A percentile compares a stretch with the other conserved stretches of the same genome.
Evolutionary conservation across 2,797 vertebrate species (phyloP).

Genomic region (Mus spretus): DNA sequence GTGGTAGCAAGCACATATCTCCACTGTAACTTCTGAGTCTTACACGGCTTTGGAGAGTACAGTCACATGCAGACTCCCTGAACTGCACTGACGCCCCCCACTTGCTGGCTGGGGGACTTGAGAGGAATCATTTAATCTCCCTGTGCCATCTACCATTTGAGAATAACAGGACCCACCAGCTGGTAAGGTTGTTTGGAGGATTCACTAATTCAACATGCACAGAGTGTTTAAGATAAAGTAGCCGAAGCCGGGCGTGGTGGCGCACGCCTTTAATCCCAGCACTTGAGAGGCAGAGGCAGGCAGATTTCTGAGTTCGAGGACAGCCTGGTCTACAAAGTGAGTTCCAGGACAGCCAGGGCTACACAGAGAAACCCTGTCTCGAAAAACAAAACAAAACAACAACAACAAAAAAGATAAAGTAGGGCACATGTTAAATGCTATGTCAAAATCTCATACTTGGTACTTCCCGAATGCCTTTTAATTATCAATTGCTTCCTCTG

Average conservation of each 20-base stretch:
- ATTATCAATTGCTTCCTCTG: constrained; percentile 44
- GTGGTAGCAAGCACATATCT: background rate
- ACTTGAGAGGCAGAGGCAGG: too few relatives aligned
- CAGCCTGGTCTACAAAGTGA: too few relatives aligned
- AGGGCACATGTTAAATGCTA: constrained; percentile 28
- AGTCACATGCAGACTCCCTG: background rate
- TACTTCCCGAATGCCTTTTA: constrained; percentile 39
- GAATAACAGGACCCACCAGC: background rate
- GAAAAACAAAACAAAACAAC: too few relatives aligned
- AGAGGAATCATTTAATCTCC: background rate
- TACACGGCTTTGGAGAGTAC: background rate
- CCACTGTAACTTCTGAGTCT: background rate
- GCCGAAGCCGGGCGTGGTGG: too few relatives aligned
- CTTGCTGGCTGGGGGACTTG: background rate
- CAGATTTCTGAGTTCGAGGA: too few relatives aligned
- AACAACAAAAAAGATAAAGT: background rate
- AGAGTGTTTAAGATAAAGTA: background rate
- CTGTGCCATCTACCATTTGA: constrained; percentile 15
- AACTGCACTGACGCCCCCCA: background rate
- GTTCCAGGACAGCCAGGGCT: too few relatives aligned
- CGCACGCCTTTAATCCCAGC: too few relatives aligned
- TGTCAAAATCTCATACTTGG: constrained; percentile 8
- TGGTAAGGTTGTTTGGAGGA: background rate
- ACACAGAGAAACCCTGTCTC: too few relatives aligned
- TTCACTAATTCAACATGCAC: background rate